phyloP scores from a whole-genome alignment of 1,140 invertebrate genomes.

The Aphaenogaster rudis region DNA sequence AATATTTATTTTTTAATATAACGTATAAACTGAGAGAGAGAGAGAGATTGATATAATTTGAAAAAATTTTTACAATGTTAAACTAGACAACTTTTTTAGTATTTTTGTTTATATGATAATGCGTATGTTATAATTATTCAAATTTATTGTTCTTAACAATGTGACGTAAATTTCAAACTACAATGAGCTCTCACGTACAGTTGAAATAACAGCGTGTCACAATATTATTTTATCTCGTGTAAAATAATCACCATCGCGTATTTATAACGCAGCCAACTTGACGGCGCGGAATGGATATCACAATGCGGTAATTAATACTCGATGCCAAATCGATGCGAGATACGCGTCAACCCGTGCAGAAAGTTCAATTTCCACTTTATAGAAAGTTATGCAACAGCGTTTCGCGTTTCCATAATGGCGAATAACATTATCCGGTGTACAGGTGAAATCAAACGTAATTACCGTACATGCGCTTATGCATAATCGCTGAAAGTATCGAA shows the following conservation, averaged over 20 bases:
- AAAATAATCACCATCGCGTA: constrained; percentile 52
- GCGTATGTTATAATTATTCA: background rate
- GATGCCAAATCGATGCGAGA: constrained; percentile 47
- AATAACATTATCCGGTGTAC: constrained; percentile 51
- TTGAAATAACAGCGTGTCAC: constrained; percentile 16
- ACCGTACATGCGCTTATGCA: background rate
- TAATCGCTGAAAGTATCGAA: constrained; percentile 36
- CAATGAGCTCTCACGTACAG: background rate
- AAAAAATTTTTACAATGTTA: background rate
- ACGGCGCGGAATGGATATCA: constrained; percentile 55
- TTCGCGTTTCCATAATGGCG: constrained; percentile 55
- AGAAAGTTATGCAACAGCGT: constrained; percentile 52
- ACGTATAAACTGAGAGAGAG: background rate
- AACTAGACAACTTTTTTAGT: background rate
- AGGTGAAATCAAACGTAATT: constrained; percentile 57
- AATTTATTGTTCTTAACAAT: constrained; percentile 11
- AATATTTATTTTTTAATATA: constrained; percentile 22
- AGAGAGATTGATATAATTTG: background rate
- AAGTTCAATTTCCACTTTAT: constrained; percentile 63
- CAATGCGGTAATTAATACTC: constrained; percentile 58
- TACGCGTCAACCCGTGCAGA: constrained; percentile 53
- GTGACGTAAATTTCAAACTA: constrained; percentile 20
- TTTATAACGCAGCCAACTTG: constrained; percentile 54
- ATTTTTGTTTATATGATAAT: background rate
- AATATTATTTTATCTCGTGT: constrained; percentile 35